phyloP scores from a whole-genome alignment of 2,888 invertebrate genomes.

The Xanthia togata region DNA sequence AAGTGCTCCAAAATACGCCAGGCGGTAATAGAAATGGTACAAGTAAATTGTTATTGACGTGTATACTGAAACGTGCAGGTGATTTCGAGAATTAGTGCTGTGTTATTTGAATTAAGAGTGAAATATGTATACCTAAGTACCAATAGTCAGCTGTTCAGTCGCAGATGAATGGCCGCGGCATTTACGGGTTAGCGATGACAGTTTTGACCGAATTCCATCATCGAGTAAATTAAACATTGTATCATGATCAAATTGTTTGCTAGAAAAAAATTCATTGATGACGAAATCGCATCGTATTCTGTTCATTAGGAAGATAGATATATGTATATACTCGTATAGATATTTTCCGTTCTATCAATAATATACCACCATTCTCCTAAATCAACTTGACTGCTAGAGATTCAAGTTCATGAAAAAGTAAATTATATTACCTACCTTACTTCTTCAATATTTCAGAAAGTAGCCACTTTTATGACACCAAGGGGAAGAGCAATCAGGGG shows the following conservation, averaged over 20 bases:
- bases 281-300: not conserved
- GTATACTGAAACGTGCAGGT: conserved; percentile 60
- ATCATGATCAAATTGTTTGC: not conserved
- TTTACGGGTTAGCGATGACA: conserved; percentile 1
- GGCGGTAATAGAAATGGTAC: conserved; percentile 70
- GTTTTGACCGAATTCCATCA: not conserved
- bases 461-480: conserved; percentile 19
- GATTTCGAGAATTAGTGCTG: conserved; percentile 53
- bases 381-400: not conserved
- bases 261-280: not conserved
- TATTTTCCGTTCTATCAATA: not conserved
- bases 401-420: conserved; percentile 16
- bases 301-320: not conserved
- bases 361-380: not conserved
- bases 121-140: conserved; percentile 10
- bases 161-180: not conserved
- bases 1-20: conserved; percentile 68
- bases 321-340: no score
- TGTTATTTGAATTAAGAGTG: conserved; percentile 30
- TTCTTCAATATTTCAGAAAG: conserved; percentile 33
- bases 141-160: not conserved
- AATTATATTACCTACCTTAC: conserved; percentile 16
- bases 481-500: conserved; percentile 22
- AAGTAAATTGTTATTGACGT: conserved; percentile 79
- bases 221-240: not conserved